Conservation (phyloP, 2,888 invertebrate species). For the Hirtodrosophila cameraria region DNA sequence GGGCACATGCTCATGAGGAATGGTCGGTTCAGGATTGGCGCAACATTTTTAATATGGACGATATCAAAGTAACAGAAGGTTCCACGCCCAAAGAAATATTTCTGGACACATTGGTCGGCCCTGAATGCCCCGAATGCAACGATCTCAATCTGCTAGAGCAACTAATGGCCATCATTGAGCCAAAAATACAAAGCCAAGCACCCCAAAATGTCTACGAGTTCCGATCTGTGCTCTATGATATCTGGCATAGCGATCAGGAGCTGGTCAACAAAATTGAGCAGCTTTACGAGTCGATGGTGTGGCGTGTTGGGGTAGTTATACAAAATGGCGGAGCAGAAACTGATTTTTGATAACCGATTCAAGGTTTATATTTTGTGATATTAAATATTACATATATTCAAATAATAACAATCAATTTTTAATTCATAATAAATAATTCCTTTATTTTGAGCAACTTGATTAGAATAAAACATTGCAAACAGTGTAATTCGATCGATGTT, state of each 20-base stretch:
- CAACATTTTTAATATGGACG: slow-evolving; percentile 72
- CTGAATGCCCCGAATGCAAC: slow-evolving; percentile 36
- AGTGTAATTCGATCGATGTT: too few relatives aligned
- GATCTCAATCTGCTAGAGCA: slow-evolving; percentile 64
- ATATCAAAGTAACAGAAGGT: slow-evolving; percentile 28
- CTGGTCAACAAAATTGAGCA: slow-evolving; percentile 54
- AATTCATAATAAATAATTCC: too few relatives aligned
- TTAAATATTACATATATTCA: background rate
- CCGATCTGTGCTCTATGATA: slow-evolving; percentile 51
- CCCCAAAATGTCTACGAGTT: slow-evolving; percentile 61
- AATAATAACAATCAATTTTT: too few relatives aligned
- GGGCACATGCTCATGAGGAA: slow-evolving; percentile 58
- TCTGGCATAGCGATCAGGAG: slow-evolving; percentile 66
- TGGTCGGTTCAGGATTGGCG: slow-evolving; percentile 66
- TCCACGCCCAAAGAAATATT: slow-evolving; percentile 57
- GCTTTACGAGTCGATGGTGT: slow-evolving; percentile 62
- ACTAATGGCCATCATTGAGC: slow-evolving; percentile 61
- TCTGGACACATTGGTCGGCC: slow-evolving; percentile 60
- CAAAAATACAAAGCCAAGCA: slow-evolving; percentile 42
- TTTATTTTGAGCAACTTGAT: too few relatives aligned
- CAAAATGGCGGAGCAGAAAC: slow-evolving; percentile 45
- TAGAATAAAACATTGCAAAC: too few relatives aligned
- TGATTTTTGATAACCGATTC: slow-evolving; percentile 17
- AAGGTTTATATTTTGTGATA: background rate
- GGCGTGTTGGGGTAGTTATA: slow-evolving; percentile 50